Percentiles rank a stretch among this genome's conserved stretches.
Conservation (phyloP, 92 coral and sea anemone genomes). For the Montipora capitata region DNA sequence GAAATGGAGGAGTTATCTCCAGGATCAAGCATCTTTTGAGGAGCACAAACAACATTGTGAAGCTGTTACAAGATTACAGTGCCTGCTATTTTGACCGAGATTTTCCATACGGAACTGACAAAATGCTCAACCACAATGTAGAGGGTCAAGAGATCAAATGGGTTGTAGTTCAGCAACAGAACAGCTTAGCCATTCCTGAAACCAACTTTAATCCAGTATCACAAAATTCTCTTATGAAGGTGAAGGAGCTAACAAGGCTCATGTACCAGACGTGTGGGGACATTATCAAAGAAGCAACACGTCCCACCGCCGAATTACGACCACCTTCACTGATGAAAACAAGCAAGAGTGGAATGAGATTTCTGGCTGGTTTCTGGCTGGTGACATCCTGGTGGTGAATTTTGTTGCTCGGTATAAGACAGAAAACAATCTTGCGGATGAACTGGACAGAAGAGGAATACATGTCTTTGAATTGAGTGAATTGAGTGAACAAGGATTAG, state of each 20-base stretch:
- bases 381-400: slow-evolving; percentile 53
- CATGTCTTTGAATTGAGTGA: neutral
- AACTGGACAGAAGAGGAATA: neutral
- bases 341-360: slow-evolving; percentile 11
- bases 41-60: slow-evolving; percentile 57
- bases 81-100: slow-evolving; percentile 38
- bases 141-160: slow-evolving; percentile 59
- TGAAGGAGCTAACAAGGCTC: slow-evolving; percentile 14
- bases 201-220: neutral
- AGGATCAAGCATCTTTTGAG: slow-evolving; percentile 49
- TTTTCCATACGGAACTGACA: slow-evolving; percentile 58
- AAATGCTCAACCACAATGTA: slow-evolving; percentile 65
- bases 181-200: neutral
- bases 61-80: slow-evolving; percentile 57
- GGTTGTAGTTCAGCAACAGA: slow-evolving; percentile 43
- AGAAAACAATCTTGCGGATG: slow-evolving; percentile 3
- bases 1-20: slow-evolving; percentile 22
- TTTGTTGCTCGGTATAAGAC: slow-evolving; percentile 39
- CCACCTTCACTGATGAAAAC: slow-evolving; percentile 12
- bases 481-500: neutral
- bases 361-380: slow-evolving; percentile 28
- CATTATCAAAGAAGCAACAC: slow-evolving; percentile 13
- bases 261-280: slow-evolving; percentile 58
- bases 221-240: neutral
- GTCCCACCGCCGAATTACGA: slow-evolving; percentile 1